Evolutionary conservation across 2,797 vertebrate species (phyloP).

Genomic region (Urosaurus nigricauda): DNA sequence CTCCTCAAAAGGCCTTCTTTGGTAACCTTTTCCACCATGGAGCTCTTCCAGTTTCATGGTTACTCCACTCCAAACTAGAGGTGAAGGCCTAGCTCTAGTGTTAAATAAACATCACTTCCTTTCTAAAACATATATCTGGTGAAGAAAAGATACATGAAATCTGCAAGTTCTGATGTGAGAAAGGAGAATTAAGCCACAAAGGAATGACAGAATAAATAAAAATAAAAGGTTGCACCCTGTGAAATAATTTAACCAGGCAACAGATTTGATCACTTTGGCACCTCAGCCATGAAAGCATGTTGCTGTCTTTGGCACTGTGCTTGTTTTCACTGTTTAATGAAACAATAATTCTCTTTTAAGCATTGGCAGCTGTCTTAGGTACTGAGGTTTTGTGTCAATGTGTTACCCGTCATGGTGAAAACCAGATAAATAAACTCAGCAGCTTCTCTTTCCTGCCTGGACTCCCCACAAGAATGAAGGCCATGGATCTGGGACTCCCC

Average conservation of each 20-base stretch:
- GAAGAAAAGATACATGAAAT: background rate
- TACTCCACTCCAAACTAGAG: background rate
- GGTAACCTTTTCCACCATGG: background rate
- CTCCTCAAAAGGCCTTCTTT: background rate
- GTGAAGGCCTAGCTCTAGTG: background rate
- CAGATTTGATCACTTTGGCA: background rate
- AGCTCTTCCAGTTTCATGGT: background rate
- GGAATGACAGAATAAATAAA: conserved; percentile 11
- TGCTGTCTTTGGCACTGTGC: conserved; percentile 24
- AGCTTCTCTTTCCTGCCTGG: conserved; percentile 15
- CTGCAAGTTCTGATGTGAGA: background rate
- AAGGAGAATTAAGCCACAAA: conserved; percentile 6
- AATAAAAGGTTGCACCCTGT: conserved; percentile 6
- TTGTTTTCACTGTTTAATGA: conserved; percentile 25
- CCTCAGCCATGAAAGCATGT: background rate
- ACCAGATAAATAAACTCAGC: conserved; percentile 17
- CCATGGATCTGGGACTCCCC: background rate
- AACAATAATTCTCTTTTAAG: rapidly evolving
- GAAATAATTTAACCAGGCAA: background rate
- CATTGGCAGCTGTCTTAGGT: conserved; percentile 4
- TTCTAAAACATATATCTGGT: background rate
- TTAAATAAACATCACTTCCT: background rate
- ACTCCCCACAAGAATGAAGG: background rate
- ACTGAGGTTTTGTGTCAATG: conserved; percentile 12
- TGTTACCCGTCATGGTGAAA: conserved; percentile 11